Evolutionary conservation across 2,888 invertebrate genomes (phyloP), one percentile per base, ranked within the genome.

Genomic region (Nomada flava): DNA sequence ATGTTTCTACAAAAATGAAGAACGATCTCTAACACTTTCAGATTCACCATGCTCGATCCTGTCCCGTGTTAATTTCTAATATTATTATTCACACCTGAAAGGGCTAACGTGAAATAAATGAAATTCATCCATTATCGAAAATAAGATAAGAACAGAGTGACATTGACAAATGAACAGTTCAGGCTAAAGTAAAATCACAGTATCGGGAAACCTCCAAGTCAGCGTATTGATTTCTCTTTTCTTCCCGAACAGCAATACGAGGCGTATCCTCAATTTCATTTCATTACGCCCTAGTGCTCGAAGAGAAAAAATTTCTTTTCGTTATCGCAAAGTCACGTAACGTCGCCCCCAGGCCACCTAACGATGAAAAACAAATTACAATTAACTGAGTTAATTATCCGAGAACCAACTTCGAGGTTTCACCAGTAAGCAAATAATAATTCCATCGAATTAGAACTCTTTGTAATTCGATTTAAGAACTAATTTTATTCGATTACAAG

Each of bases 401-500:
- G 7, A 0, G 15, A 26, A 55, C 7, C 42, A 50, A 63, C 67
- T 57, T 68, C 15, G 77, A 71, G 71, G 70, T 77, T 77, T 64
- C 50, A 10, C 52, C 20, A 50, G 52, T 52, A 18, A 67, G 10
- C n/a, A 60, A 23, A 47, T 20, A 63, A 57, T 47, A 11, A 47
- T 47, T 59, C n/a, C 2, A 44, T 65, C 52, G 42, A 79, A 65
- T 70, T 44, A 78, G 9, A 72, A 73, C 47, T 15, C 26, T 55
- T 26, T 26, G 26, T 15, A 11, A 23, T 60, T 63, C n/a, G 59
- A 65, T 81, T 81, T 36, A 23, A 79, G 52, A 36, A 70, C 79
- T 15, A 57, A 50, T 47, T 79, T 81, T 81, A 80, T 81, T 80
- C 74, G 50, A 42, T 81, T 80, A 81, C 80, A 81, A 80, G 80